Conservation (phyloP, 2,797 vertebrate genomes). For the Myotis vivesi region DNA sequence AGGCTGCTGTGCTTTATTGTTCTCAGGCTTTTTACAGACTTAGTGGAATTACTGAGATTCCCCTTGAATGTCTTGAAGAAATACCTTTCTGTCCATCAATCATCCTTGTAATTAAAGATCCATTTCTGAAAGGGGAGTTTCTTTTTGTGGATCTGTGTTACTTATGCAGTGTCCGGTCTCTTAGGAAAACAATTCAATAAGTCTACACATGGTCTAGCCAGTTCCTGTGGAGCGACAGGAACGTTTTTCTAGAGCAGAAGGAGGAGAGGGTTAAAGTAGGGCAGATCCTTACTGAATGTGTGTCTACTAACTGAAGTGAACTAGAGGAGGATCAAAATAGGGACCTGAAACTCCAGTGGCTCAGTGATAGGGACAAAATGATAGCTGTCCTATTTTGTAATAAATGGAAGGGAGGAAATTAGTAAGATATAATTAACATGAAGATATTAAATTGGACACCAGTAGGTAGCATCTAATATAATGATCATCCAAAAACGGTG, state of each 20-base stretch:
- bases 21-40: slow-evolving; percentile 13
- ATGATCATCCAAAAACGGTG: neutral
- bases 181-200: neutral
- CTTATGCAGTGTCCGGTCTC: neutral
- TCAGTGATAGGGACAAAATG: neutral
- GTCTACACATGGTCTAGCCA: neutral
- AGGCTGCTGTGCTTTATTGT: neutral
- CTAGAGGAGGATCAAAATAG: neutral
- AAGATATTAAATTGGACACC: neutral
- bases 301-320: neutral
- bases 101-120: slow-evolving; percentile 32
- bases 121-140: neutral
- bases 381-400: slow-evolving; percentile 25
- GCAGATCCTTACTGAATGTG: neutral
- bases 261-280: slow-evolving; percentile 20
- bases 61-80: slow-evolving; percentile 4
- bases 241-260: neutral
- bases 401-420: neutral
- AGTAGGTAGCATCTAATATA: neutral
- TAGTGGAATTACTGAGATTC: neutral
- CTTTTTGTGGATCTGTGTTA: neutral
- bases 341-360: neutral
- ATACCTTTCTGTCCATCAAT: neutral
- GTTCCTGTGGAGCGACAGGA: neutral
- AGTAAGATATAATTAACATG: slow-evolving; percentile 19